Evolutionary conservation across 2,797 vertebrate genomes (phyloP).

Genomic region (Crypturellus tataupa): DNA sequence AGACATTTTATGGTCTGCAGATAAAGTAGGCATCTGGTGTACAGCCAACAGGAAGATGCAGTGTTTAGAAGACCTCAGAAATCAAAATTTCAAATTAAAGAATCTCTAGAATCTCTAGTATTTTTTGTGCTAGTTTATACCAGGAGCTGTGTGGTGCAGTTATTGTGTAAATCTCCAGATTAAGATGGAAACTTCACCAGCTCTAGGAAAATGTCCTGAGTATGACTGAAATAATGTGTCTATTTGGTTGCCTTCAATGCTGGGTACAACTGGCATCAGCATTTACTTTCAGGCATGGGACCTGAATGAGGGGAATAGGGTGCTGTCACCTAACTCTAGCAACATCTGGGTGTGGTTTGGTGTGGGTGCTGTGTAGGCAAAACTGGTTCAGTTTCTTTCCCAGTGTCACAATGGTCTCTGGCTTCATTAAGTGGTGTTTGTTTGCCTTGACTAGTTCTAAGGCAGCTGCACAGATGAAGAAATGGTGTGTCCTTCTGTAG

Average conservation of each 20-base stretch:
- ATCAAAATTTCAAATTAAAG: constrained; percentile 1
- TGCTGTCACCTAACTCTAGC: not conserved
- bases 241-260: not conserved
- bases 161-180: not conserved
- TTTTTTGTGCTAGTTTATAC: not conserved
- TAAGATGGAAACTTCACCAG: not conserved
- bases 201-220: not conserved
- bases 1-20: constrained; percentile 67
- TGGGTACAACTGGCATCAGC: not conserved
- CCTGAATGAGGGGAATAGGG: not conserved
- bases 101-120: not conserved
- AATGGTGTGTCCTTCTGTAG: too few relatives aligned
- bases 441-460: not conserved
- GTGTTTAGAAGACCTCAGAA: constrained; percentile 4
- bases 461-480: not conserved
- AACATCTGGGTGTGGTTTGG: not conserved
- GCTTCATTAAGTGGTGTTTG: not conserved
- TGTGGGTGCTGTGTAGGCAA: not conserved
- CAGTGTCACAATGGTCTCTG: rapidly evolving
- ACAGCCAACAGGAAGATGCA: constrained; percentile 68
- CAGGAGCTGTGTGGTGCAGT: not conserved
- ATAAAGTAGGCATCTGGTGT: constrained; percentile 68
- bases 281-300: not conserved
- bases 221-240: not conserved
- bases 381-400: not conserved